Conservation (phyloP, 2,113 vertebrate genomes). For the Spea multiplicata region DNA sequence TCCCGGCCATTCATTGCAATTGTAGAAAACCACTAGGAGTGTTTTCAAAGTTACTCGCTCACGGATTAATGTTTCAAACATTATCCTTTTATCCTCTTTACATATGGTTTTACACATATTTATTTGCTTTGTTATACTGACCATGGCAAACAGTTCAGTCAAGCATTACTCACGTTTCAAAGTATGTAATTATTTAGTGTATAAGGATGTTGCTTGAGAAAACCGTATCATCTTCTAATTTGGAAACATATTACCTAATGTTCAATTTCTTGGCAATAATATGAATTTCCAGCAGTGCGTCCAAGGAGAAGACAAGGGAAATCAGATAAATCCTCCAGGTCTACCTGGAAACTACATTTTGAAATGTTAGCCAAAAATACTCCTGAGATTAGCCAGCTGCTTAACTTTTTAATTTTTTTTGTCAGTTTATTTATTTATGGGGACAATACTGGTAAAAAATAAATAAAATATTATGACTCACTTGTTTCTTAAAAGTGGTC, state of each 20-base stretch:
- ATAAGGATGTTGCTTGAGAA: conserved; percentile 26
- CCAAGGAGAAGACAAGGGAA: conserved; percentile 12
- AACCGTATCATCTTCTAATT: conserved; percentile 26
- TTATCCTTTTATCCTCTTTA: conserved; percentile 1
- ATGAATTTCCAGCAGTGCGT: conserved; percentile 28
- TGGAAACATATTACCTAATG: conserved; percentile 24
- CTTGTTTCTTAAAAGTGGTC: too few relatives aligned
- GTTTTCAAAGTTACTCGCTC: not conserved
- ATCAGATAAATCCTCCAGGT: conserved; percentile 17
- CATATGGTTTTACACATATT: conserved; percentile 12
- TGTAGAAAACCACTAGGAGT: not conserved
- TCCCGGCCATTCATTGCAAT: not conserved
- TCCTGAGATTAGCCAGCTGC: not conserved
- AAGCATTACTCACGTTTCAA: conserved; percentile 14
- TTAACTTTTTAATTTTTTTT: conserved; percentile 9
- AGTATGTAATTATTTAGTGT: conserved; percentile 35
- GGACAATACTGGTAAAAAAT: too few relatives aligned
- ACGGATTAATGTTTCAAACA: conserved; percentile 14
- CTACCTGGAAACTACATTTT: conserved; percentile 37
- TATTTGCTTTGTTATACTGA: conserved; percentile 7
- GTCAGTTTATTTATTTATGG: not conserved
- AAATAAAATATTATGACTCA: too few relatives aligned
- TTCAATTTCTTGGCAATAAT: conserved; percentile 16
- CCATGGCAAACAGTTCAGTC: not conserved
- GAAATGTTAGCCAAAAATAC: conserved; percentile 4